phyloP scores from a whole-genome alignment of 2,113 vertebrate species.

The Pterocles orientalis region DNA sequence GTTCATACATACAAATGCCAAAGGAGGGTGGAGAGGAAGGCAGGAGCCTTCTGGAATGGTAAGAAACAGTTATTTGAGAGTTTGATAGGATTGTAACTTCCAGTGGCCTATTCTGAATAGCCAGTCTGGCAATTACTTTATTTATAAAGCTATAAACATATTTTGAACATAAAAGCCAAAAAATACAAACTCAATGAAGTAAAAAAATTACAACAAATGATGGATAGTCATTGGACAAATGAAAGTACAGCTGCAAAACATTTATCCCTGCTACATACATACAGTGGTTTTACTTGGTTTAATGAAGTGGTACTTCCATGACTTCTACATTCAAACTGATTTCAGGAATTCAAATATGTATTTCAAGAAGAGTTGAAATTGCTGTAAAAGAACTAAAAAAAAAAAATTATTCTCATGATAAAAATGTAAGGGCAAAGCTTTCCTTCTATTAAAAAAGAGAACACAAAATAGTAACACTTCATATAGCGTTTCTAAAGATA shows the following conservation, averaged over 20 bases:
- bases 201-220: constrained; percentile 58
- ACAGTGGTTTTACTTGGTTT: constrained; percentile 40
- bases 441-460: constrained; percentile 8
- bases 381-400: neutral
- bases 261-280: constrained; percentile 60
- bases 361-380: constrained; percentile 10
- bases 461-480: neutral
- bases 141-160: constrained; percentile 77
- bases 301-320: constrained; percentile 43
- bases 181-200: constrained; percentile 59
- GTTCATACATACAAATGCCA: neutral
- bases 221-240: constrained; percentile 24
- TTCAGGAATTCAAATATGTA: neutral
- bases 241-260: constrained; percentile 35
- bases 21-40: neutral
- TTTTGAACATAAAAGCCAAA: constrained; percentile 71
- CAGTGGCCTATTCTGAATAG: constrained; percentile 60
- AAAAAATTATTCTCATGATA: neutral
- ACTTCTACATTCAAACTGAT: constrained; percentile 52
- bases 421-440: neutral
- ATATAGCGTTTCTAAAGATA: neutral
- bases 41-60: neutral
- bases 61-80: neutral
- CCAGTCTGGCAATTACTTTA: constrained; percentile 68
- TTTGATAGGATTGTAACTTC: constrained; percentile 15